A percentile compares a stretch with the other conserved stretches of the same genome.
These are phyloP conservation scores for Campaea margaritaria DNA, from an alignment of 2,888 invertebrate genomes.

Conservation along the genomic window DNA sequence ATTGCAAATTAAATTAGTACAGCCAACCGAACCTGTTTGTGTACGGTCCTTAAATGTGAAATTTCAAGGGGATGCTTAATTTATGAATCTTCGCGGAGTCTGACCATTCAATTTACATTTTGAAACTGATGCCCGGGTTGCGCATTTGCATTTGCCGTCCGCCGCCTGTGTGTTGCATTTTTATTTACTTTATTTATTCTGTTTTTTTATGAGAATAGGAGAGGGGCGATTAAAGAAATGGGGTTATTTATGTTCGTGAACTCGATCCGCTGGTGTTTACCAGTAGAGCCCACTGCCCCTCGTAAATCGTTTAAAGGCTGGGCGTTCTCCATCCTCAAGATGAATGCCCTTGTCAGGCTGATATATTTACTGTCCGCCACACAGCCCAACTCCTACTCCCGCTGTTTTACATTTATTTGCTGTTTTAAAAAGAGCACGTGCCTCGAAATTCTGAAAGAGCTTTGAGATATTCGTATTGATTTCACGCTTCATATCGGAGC, in stretches of 20 bases:
- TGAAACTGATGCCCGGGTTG: slow-evolving; percentile 66
- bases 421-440: slow-evolving; percentile 53
- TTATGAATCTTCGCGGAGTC: slow-evolving; percentile 76
- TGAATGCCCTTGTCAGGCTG: slow-evolving; percentile 79
- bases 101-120: slow-evolving; percentile 81
- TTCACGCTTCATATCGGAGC: slow-evolving; percentile 3
- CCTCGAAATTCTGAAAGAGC: slow-evolving; percentile 31
- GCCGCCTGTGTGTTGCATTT: slow-evolving; percentile 64
- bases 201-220: slow-evolving; percentile 44
- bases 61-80: slow-evolving; percentile 77
- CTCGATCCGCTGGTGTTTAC: slow-evolving; percentile 66
- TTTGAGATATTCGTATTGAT: slow-evolving; percentile 17
- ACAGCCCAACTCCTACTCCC: slow-evolving; percentile 59
- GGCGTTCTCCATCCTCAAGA: slow-evolving; percentile 80
- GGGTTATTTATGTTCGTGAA: slow-evolving; percentile 64
- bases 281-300: slow-evolving; percentile 69
- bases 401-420: slow-evolving; percentile 70
- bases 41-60: slow-evolving; percentile 71
- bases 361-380: slow-evolving; percentile 80
- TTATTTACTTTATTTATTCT: slow-evolving; percentile 56
- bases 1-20: slow-evolving; percentile 77
- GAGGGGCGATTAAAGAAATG: slow-evolving; percentile 52
- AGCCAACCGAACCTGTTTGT: slow-evolving; percentile 67
- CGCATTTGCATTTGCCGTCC: slow-evolving; percentile 71
- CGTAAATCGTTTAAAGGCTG: slow-evolving; percentile 84